These are phyloP conservation scores for Dicyrtomina minuta DNA, from an alignment of 2,888 invertebrate species.

Conservation along the genomic window DNA sequence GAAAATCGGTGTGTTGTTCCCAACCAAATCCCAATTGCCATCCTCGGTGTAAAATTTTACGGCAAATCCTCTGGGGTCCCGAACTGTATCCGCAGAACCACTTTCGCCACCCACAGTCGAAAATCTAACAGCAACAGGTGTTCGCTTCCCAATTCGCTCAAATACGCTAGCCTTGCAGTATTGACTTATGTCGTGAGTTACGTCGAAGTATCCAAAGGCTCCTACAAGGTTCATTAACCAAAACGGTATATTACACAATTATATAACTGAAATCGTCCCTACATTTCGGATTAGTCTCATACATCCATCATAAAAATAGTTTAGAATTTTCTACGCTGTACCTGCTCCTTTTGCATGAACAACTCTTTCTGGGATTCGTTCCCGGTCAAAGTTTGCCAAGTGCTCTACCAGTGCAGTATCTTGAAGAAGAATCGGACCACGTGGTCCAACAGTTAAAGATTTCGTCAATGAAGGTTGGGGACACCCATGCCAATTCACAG, in stretches of 20 bases:
- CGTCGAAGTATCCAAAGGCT: slow-evolving; percentile 83
- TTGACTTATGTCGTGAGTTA: slow-evolving; percentile 81
- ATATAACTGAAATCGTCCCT: too few species aligned
- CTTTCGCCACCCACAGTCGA: slow-evolving; percentile 87
- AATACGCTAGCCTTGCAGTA: slow-evolving; percentile 73
- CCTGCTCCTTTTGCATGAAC: slow-evolving; percentile 95
- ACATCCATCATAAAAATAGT: too few species aligned
- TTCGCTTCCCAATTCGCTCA: slow-evolving; percentile 73
- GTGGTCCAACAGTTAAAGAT: slow-evolving; percentile 74
- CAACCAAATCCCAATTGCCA: slow-evolving; percentile 60
- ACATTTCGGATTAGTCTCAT: too few species aligned
- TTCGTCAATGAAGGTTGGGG: too few species aligned
- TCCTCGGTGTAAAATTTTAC: slow-evolving; percentile 60
- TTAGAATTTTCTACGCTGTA: too few species aligned
- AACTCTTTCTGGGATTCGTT: slow-evolving; percentile 93
- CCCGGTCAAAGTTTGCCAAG: slow-evolving; percentile 80
- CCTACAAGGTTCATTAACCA: slow-evolving; percentile 59
- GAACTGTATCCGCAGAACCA: slow-evolving; percentile 65
- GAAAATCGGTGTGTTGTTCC: slow-evolving; percentile 64
- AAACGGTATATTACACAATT: not conserved
- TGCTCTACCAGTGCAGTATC: slow-evolving; percentile 80
- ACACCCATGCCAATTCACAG: too few species aligned
- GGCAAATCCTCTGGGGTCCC: slow-evolving; percentile 62
- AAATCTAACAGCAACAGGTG: slow-evolving; percentile 76
- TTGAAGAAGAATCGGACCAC: slow-evolving; percentile 83